Conservation (phyloP, 1,140 invertebrate species). For the Idris sp. region DNA sequence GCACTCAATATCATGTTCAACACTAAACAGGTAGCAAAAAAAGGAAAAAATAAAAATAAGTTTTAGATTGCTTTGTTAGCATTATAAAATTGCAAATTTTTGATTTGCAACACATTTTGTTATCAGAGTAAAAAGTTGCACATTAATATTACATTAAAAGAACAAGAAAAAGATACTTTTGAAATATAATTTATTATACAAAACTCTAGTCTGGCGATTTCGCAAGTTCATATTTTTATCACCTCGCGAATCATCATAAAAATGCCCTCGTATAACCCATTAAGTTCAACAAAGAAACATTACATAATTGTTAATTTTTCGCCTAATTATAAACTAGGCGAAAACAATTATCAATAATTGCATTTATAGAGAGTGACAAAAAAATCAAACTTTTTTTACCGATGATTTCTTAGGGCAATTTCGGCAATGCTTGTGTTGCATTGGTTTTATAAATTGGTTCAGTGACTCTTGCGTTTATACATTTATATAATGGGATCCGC, state of each 20-base stretch:
- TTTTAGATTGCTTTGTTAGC: no score
- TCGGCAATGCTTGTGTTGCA: conserved; percentile 52
- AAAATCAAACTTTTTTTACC: conserved; percentile 26
- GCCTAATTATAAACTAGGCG: conserved; percentile 19
- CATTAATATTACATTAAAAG: no score
- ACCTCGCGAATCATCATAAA: conserved; percentile 23
- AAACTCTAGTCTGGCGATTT: conserved; percentile 10
- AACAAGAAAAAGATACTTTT: no score
- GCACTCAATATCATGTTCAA: no score
- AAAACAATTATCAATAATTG: conserved; percentile 26
- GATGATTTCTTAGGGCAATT: conserved; percentile 34
- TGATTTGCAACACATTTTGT: no score
- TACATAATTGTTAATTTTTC: conserved; percentile 18
- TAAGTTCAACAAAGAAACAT: conserved; percentile 32
- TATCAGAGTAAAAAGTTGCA: no score
- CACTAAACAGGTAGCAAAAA: no score
- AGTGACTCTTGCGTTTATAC: conserved; percentile 59
- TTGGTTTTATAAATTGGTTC: conserved; percentile 53
- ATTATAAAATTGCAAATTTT: no score
- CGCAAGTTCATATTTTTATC: conserved; percentile 23
- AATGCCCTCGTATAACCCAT: conserved; percentile 31
- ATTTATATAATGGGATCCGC: conserved; percentile 60
- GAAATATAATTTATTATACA: conserved; percentile 4
- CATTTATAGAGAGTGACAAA: conserved; percentile 6
- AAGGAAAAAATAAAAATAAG: no score